These are phyloP conservation scores for Cygnus atratus DNA, from an alignment of 2,113 vertebrate species.

Conservation along the genomic window DNA sequence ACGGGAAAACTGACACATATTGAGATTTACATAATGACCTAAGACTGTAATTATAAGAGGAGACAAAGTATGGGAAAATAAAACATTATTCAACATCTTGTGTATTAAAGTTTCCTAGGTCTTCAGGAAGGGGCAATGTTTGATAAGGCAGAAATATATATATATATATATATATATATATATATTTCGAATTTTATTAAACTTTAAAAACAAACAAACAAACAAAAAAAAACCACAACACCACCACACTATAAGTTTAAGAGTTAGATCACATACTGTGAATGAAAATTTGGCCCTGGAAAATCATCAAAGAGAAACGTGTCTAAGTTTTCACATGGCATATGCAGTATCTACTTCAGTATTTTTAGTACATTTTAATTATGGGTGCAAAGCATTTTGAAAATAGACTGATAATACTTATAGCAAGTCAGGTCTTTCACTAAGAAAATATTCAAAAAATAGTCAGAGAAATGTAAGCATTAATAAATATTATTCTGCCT, in stretches of 20 bases:
- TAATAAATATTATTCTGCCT: background rate
- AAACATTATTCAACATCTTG: background rate
- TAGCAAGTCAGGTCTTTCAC: background rate
- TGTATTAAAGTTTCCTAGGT: background rate
- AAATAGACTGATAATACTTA: background rate
- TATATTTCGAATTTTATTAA: too few relatives aligned
- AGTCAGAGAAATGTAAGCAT: background rate
- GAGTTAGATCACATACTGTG: background rate
- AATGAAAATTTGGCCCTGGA: background rate
- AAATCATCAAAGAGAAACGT: background rate
- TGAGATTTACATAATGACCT: background rate
- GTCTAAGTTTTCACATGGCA: background rate
- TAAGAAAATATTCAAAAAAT: background rate
- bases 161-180: too few relatives aligned
- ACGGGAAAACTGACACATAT: background rate
- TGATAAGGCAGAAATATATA: background rate
- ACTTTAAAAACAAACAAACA: too few relatives aligned
- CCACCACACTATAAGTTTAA: too few relatives aligned
- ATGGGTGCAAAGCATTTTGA: background rate
- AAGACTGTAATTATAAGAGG: background rate
- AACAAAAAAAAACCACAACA: too few relatives aligned
- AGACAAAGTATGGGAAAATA: background rate
- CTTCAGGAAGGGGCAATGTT: background rate
- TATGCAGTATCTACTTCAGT: background rate
- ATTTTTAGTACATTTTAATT: background rate